Percentiles rank a stretch among this genome's conserved stretches.
Conservation (phyloP, 2,888 invertebrate species). For the Anoncus sp. region DNA sequence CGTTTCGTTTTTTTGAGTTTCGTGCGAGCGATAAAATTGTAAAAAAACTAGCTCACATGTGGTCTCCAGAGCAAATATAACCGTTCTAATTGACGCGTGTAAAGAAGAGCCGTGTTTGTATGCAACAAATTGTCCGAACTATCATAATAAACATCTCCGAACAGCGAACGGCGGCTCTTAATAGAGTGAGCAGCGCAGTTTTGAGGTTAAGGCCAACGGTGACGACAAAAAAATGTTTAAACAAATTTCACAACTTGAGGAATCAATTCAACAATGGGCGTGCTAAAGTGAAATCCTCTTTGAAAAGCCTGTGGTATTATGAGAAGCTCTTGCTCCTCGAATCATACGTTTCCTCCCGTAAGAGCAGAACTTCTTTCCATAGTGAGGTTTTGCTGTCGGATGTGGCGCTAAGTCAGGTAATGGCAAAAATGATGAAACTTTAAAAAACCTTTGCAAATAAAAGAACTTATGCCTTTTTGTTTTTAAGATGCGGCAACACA, state of each 20-base stretch:
- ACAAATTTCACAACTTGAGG: slow-evolving; percentile 24
- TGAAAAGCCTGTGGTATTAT: slow-evolving; percentile 26
- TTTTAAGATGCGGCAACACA: slow-evolving; percentile 2
- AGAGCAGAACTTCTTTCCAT: slow-evolving; percentile 13
- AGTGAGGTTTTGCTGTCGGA: neutral
- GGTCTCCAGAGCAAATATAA: slow-evolving; percentile 16
- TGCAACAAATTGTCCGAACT: slow-evolving; percentile 28
- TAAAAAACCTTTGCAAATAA: slow-evolving; percentile 5
- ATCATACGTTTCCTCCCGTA: slow-evolving; percentile 14
- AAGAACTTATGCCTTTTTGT: slow-evolving; percentile 18
- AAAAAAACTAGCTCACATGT: slow-evolving; percentile 25
- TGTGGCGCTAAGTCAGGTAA: slow-evolving; percentile 11
- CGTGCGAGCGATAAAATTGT: no score
- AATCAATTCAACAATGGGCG: slow-evolving; percentile 17
- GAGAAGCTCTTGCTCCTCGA: slow-evolving; percentile 18
- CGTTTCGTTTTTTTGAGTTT: no score
- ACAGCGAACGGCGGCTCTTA: neutral
- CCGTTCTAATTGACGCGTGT: slow-evolving; percentile 28
- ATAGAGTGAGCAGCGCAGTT: slow-evolving; percentile 17
- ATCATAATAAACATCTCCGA: slow-evolving; percentile 34
- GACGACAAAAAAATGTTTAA: slow-evolving; percentile 15
- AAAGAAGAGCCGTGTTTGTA: slow-evolving; percentile 37
- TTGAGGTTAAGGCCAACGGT: slow-evolving; percentile 20
- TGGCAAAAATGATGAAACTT: neutral
- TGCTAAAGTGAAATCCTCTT: slow-evolving; percentile 10